These are phyloP conservation scores for Drosophila punjabiensis DNA, from an alignment of 1,140 invertebrate species.

Conservation along the genomic window DNA sequence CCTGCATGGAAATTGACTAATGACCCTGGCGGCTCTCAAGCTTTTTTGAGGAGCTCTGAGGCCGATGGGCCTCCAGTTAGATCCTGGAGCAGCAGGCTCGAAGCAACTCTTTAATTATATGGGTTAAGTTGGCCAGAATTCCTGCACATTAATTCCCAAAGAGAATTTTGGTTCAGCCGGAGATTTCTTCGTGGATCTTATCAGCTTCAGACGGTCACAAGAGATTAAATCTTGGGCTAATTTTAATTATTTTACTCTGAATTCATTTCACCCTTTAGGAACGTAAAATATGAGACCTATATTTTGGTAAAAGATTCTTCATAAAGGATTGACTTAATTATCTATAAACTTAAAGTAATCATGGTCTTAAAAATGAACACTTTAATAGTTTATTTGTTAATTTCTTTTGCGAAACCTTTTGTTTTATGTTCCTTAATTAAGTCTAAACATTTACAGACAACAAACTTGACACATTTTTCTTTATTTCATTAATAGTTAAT, in stretches of 20 bases:
- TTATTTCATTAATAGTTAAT: too few relatives aligned
- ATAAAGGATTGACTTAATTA: neutral
- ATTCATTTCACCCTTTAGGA: neutral
- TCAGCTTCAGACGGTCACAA: neutral
- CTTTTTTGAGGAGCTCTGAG: conserved; percentile 20
- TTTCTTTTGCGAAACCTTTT: too few relatives aligned
- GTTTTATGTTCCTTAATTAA: too few relatives aligned
- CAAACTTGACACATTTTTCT: too few relatives aligned
- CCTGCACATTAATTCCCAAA: conserved; percentile 12
- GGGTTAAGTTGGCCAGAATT: conserved; percentile 7
- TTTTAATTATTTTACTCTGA: neutral
- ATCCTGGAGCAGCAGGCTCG: conserved; percentile 1
- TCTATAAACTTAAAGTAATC: too few relatives aligned
- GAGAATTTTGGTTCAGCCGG: too few relatives aligned
- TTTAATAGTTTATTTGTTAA: too few relatives aligned
- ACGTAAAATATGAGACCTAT: neutral
- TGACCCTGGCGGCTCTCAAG: conserved; percentile 57
- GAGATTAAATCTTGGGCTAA: neutral
- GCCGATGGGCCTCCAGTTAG: conserved; percentile 9
- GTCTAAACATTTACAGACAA: too few relatives aligned
- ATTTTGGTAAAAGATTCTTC: neutral
- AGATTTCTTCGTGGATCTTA: neutral
- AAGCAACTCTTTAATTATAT: conserved; percentile 36
- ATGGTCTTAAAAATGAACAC: too few relatives aligned
- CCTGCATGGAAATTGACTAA: conserved; percentile 75